These are phyloP conservation scores for Schizaphis graminum DNA, from an alignment of 2,888 invertebrate species.

Conservation along the genomic window DNA sequence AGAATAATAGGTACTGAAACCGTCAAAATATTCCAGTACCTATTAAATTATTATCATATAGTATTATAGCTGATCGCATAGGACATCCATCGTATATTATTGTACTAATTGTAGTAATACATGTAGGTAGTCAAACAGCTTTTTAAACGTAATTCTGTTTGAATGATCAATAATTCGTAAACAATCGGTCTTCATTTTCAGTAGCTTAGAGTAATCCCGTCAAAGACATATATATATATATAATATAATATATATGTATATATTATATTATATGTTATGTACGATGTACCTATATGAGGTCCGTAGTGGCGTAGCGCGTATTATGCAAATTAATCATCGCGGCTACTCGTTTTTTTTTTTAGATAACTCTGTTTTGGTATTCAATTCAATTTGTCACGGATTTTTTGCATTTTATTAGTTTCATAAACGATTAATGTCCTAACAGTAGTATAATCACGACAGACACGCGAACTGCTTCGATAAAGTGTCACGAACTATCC, in stretches of 20 bases:
- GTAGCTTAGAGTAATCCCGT: slow-evolving; percentile 16
- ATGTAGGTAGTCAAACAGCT: neutral
- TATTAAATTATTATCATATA: neutral
- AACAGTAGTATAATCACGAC: slow-evolving; percentile 44
- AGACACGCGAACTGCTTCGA: slow-evolving; percentile 28
- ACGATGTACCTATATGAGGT: neutral
- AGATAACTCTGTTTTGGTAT: neutral
- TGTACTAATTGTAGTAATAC: neutral
- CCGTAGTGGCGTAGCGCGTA: neutral
- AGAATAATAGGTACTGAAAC: neutral
- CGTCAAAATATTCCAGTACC: neutral
- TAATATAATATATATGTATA: neutral
- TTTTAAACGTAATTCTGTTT: neutral
- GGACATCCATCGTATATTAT: neutral
- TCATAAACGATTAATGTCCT: slow-evolving; percentile 31
- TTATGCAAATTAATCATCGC: slow-evolving; percentile 33
- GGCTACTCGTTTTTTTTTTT: slow-evolving; percentile 36
- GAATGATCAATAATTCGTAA: neutral
- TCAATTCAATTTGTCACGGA: slow-evolving; percentile 41
- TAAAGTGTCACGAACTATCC: neutral
- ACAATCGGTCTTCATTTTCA: slow-evolving; percentile 12
- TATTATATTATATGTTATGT: neutral
- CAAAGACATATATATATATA: neutral
- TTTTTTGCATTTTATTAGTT: slow-evolving; percentile 58
- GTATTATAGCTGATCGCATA: neutral